Evolutionary conservation across 1,140 invertebrate genomes (phyloP).

Genomic region (Drosophila azteca): DNA sequence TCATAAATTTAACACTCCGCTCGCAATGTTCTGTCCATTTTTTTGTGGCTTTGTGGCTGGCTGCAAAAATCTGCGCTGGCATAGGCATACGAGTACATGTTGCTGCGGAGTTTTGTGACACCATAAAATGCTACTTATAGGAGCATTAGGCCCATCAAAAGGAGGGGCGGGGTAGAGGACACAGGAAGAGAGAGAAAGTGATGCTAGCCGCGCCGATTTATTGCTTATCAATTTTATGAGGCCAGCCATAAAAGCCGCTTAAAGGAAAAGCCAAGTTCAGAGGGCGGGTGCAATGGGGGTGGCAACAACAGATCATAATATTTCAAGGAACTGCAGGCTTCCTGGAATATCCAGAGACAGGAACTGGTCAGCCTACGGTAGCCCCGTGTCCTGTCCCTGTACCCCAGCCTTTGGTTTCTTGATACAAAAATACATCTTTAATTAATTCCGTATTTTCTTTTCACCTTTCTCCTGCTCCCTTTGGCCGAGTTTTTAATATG

Average conservation of each 20-base stretch:
- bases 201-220: conserved; percentile 19
- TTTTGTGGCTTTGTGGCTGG: conserved; percentile 13
- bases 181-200: neutral
- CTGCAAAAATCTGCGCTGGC: neutral
- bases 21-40: conserved; percentile 52
- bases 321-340: no score
- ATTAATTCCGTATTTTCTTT: no score
- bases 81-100: conserved; percentile 26
- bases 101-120: conserved; percentile 21
- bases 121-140: conserved; percentile 40
- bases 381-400: no score
- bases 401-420: no score
- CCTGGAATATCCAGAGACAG: no score
- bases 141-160: conserved; percentile 14
- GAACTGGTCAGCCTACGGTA: no score
- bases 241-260: conserved; percentile 25
- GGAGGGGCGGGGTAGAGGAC: neutral
- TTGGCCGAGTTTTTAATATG: no score
- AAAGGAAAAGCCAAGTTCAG: no score
- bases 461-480: no score
- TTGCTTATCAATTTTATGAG: conserved; percentile 70
- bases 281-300: neutral
- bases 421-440: no score
- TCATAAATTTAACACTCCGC: conserved; percentile 77
- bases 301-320: no score